Base-by-base conservation (phyloP, 2,888 invertebrate genomes). In the Mayetiola destructor region DNA sequence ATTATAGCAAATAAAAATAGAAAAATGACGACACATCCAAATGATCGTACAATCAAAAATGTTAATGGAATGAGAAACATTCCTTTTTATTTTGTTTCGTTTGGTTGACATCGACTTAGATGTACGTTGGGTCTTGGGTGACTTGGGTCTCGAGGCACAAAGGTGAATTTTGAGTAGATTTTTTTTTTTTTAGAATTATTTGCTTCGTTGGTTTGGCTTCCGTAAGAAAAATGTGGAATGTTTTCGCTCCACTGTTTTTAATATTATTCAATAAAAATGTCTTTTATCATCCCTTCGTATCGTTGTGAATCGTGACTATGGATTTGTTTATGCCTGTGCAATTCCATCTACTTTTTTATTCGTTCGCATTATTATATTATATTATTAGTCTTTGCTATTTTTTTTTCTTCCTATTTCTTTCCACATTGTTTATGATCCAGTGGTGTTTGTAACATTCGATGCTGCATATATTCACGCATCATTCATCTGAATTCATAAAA, bases 401-500 rank as follows among this genome's bases (percentile, higher is more conserved):
- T 27, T 48, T 23, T 27, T 27, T 27, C n/a, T 48, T 27, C 48
- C 27, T 27, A n/a, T 23, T 27, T 32, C 32, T 48, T 23, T 48
- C 27, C n/a, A n/a, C 27, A n/a, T 27, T 48, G 8, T 23, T 48
- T 27, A 2, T 2, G 14, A 14, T n/a, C 27, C n/a, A 2, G 3
- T 6, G 6, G 5, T 27, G 1, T 27, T 2, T n/a, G 6, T 48
- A 10, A 21, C 21, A 40, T 16, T 3, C 10, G 6, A 23, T 16
- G 4, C 27, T 27, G 27, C 27, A 48, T 27, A 27, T 16, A 16
- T 48, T 48, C 48, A 48, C 48, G 48, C 48, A 16, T 48, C 48
- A 48, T 48, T 48, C 48, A 27, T 48, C 23, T 48, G 27, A 48
- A 48, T 48, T 48, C 48, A 48, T 48, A 27, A 48, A 48, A 27